A percentile compares a stretch with the other conserved stretches of the same genome.
phyloP scores from a whole-genome alignment of 1,140 invertebrate genomes.

The Hylyphantes graminicola region DNA sequence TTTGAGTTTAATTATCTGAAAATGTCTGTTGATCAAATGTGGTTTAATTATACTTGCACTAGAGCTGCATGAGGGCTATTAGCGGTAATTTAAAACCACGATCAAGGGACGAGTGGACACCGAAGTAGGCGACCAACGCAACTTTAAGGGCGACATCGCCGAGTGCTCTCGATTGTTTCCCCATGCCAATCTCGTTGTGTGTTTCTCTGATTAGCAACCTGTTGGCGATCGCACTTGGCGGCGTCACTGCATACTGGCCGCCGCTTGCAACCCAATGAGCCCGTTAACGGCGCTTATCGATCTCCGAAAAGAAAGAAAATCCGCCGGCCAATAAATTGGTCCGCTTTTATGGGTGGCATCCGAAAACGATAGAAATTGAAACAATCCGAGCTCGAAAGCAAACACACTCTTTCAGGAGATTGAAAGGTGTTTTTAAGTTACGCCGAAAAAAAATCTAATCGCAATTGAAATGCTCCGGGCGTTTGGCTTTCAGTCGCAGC shows the following conservation, averaged over 20 bases:
- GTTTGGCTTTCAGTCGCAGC: too few relatives aligned
- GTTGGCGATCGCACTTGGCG: conserved; percentile 46
- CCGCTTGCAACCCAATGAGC: conserved; percentile 43
- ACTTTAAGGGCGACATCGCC: too few relatives aligned
- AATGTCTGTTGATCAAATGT: too few relatives aligned
- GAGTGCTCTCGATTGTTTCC: too few relatives aligned
- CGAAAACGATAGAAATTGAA: conserved; percentile 15
- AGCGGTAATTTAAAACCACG: too few relatives aligned
- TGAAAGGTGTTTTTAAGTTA: neutral
- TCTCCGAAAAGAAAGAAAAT: conserved; percentile 39
- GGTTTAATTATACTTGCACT: too few relatives aligned
- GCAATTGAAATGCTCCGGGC: too few relatives aligned
- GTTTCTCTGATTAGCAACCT: conserved; percentile 15
- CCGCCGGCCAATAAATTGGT: conserved; percentile 29
- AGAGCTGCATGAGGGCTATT: too few relatives aligned
- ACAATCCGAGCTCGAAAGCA: neutral
- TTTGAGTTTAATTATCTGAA: too few relatives aligned
- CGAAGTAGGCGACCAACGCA: too few relatives aligned
- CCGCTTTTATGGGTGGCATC: conserved; percentile 9
- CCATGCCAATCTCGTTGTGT: too few relatives aligned
- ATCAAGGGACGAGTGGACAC: too few relatives aligned
- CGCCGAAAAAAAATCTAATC: neutral
- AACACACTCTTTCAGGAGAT: neutral
- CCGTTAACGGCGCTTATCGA: conserved; percentile 37
- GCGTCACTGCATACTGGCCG: conserved; percentile 34